Conservation (phyloP, 2,797 vertebrate species). For the Clamator glandarius region DNA sequence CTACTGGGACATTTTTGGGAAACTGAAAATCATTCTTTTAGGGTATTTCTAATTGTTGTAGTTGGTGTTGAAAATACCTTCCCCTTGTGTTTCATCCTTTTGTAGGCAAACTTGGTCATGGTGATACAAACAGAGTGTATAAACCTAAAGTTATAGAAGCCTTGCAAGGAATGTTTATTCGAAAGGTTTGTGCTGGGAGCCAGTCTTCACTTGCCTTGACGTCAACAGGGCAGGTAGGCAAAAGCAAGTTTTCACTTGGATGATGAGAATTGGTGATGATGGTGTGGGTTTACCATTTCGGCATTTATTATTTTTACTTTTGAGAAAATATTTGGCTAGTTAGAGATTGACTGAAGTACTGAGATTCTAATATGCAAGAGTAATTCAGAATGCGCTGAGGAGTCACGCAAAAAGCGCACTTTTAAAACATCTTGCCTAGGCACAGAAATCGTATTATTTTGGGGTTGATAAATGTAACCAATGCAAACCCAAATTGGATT, state of each 20-base stretch:
- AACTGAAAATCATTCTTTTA: background rate
- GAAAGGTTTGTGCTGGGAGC: slow-evolving; percentile 86
- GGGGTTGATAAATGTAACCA: background rate
- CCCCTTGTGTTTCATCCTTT: slow-evolving; percentile 19
- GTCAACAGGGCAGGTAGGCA: slow-evolving; percentile 83
- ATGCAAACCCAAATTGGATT: background rate
- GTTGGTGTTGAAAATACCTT: background rate
- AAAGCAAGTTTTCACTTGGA: background rate
- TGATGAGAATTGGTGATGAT: fast-evolving
- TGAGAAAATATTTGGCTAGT: background rate
- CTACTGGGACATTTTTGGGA: background rate
- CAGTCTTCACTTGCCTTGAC: slow-evolving; percentile 85
- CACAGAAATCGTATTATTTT: background rate
- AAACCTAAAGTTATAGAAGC: slow-evolving; percentile 87
- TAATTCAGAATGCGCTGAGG: background rate
- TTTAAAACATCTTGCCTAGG: background rate
- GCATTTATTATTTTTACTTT: background rate
- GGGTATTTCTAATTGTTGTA: background rate
- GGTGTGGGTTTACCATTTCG: background rate
- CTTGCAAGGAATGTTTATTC: slow-evolving; percentile 86
- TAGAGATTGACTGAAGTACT: background rate
- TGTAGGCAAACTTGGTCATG: slow-evolving; percentile 84
- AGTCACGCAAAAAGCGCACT: background rate
- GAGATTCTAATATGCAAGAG: background rate
- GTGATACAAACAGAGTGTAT: slow-evolving; percentile 85